These are phyloP conservation scores for Acanthochromis polyacanthus DNA, from an alignment of 2,113 vertebrate genomes.

Conservation along the genomic window DNA sequence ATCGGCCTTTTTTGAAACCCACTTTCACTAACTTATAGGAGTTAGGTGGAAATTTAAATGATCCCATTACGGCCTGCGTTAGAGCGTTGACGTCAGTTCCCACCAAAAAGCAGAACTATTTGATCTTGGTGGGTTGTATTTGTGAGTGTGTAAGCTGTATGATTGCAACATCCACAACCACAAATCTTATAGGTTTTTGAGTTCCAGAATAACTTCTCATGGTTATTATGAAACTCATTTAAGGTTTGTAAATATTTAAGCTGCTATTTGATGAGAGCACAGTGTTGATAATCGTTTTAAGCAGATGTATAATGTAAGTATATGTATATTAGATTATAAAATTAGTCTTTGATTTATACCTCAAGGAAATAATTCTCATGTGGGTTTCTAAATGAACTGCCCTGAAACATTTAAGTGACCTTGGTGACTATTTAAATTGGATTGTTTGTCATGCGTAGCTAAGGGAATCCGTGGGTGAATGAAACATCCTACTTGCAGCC, in stretches of 20 bases:
- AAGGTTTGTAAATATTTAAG: slow-evolving; percentile 15
- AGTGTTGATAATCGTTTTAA: slow-evolving; percentile 11
- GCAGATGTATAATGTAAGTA: slow-evolving; percentile 17
- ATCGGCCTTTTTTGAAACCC: too few species aligned
- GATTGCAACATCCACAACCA: slow-evolving; percentile 8
- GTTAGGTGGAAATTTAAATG: background rate
- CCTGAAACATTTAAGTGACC: slow-evolving; percentile 9
- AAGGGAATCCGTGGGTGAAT: slow-evolving; percentile 5
- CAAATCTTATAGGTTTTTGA: background rate
- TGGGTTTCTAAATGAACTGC: background rate
- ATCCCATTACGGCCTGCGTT: background rate
- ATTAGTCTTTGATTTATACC: slow-evolving; percentile 33
- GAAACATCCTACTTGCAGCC: background rate
- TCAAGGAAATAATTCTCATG: slow-evolving; percentile 12
- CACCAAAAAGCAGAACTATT: slow-evolving; percentile 37
- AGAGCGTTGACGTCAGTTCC: background rate
- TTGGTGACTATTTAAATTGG: slow-evolving; percentile 15
- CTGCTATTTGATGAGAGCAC: background rate
- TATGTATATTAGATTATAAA: slow-evolving; percentile 10
- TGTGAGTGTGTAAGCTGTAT: background rate
- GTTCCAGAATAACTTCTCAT: background rate
- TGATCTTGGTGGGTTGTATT: background rate
- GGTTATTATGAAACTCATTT: slow-evolving; percentile 7
- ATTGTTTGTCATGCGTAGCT: slow-evolving; percentile 3
- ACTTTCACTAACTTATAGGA: background rate